These are phyloP conservation scores for Tenthredo scrophulariae DNA, from an alignment of 2,888 invertebrate species.

Conservation along the genomic window DNA sequence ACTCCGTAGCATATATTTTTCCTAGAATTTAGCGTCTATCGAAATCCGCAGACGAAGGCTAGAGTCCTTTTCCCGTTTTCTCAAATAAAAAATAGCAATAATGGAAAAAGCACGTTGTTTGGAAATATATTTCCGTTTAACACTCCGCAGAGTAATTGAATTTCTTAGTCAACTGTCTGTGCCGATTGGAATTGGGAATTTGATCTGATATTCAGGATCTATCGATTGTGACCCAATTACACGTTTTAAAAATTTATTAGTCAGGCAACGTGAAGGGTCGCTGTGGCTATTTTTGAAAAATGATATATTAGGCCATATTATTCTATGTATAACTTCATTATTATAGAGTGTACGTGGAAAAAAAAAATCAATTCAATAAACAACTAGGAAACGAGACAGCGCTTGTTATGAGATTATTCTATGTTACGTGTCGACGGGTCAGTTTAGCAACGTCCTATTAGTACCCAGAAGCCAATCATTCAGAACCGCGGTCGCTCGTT, in stretches of 20 bases:
- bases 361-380: not conserved
- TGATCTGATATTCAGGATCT: not conserved
- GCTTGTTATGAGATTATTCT: not conserved
- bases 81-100: not conserved
- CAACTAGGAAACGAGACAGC: not conserved
- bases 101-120: no score
- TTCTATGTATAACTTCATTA: conserved; percentile 15
- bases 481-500: not conserved
- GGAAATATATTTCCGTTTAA: not conserved
- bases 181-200: not conserved
- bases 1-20: not conserved
- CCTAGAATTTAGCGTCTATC: not conserved
- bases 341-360: not conserved
- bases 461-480: not conserved
- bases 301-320: not conserved
- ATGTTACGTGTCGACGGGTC: not conserved
- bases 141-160: not conserved
- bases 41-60: not conserved
- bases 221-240: not conserved
- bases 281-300: not conserved
- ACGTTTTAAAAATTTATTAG: not conserved
- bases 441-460: not conserved
- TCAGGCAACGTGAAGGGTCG: not conserved
- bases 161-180: not conserved
- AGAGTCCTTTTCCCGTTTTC: not conserved